Percentiles rank a stretch among this genome's conserved stretches.
Evolutionary conservation across 1,140 invertebrate genomes (phyloP).

Genomic region (Caenorhabditis tropicalis): DNA sequence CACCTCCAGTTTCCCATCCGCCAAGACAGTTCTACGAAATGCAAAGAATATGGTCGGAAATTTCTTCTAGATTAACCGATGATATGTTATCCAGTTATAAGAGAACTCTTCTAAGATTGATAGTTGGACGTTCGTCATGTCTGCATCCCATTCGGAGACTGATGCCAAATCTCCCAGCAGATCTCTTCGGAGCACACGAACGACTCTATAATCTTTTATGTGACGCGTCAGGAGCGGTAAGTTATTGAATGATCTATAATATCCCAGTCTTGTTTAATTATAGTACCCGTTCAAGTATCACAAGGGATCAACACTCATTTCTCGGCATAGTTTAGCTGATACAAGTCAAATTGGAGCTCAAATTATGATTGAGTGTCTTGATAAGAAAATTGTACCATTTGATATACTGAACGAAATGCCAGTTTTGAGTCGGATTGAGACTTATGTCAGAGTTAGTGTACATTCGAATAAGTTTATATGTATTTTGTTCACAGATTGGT

Average conservation of each 20-base stretch:
- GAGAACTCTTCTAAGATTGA: neutral
- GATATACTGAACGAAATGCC: neutral
- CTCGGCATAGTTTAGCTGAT: neutral
- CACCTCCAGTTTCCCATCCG: no score
- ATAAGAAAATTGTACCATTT: neutral
- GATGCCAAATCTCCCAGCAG: neutral
- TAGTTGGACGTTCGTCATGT: neutral
- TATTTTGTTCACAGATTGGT: neutral
- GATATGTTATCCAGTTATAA: neutral
- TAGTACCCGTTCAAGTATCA: conserved; percentile 3
- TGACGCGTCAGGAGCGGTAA: neutral
- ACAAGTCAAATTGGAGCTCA: conserved; percentile 2
- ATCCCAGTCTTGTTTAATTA: neutral
- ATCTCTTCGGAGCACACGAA: neutral
- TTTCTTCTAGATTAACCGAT: neutral
- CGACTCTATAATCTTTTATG: neutral
- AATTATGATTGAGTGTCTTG: neutral
- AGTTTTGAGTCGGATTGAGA: neutral
- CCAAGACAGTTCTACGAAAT: neutral
- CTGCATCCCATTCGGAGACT: neutral
- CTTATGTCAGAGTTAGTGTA: neutral
- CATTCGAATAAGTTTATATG: neutral
- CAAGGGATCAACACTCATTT: neutral
- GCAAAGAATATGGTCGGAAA: neutral
- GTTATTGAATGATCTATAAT: neutral